These are phyloP conservation scores for Vanessa tameamea DNA, from an alignment of 1,140 invertebrate species.

Conservation along the genomic window DNA sequence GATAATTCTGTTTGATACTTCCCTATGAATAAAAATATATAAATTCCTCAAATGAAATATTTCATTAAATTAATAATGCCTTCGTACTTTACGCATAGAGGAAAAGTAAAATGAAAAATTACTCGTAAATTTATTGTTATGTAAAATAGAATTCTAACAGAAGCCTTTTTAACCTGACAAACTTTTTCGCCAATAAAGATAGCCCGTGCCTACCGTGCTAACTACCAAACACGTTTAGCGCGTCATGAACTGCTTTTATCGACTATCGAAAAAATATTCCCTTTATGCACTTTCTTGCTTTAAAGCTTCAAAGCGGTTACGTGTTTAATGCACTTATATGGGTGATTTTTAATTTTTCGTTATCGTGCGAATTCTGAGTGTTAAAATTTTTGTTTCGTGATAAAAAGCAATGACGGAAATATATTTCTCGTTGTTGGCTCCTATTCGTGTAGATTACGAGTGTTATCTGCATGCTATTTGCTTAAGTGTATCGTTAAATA, in stretches of 20 bases:
- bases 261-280: constrained; percentile 3
- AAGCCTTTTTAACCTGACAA: constrained; percentile 23
- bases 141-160: not conserved
- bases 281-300: not conserved
- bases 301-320: not conserved
- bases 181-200: constrained; percentile 23
- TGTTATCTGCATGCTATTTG: too few relatives aligned
- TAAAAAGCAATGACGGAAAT: not conserved
- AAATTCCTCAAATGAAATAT: too few relatives aligned
- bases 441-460: too few relatives aligned
- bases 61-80: too few relatives aligned
- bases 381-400: not conserved
- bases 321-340: not conserved
- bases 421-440: too few relatives aligned
- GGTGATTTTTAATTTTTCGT: not conserved
- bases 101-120: too few relatives aligned
- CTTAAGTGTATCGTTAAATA: too few relatives aligned
- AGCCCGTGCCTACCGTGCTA: constrained; percentile 12
- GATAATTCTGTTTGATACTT: too few relatives aligned
- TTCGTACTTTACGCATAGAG: too few relatives aligned
- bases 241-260: constrained; percentile 11
- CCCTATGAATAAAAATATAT: too few relatives aligned
- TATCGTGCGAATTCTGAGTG: not conserved
- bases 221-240: constrained; percentile 29
- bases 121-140: not conserved